Evolutionary conservation across 2,888 invertebrate species (phyloP).

Genomic region (Xylota segnis): DNA sequence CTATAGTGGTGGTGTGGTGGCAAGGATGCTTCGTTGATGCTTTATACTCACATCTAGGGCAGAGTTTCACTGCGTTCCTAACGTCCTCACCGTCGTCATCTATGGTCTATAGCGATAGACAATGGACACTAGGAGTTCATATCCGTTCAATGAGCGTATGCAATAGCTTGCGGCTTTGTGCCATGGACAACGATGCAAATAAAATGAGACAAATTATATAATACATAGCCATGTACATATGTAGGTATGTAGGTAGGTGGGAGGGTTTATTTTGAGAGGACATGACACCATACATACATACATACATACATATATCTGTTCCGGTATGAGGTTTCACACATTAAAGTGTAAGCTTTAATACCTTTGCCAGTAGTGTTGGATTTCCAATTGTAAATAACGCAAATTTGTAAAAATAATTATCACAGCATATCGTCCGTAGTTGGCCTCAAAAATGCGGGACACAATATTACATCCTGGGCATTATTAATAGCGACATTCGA

Average conservation of each 20-base stretch:
- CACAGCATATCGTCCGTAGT: conserved; percentile 16
- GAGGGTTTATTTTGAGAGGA: conserved; percentile 26
- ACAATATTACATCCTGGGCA: conserved; percentile 32
- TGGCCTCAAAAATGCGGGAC: conserved; percentile 6
- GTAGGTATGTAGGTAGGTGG: too few species aligned
- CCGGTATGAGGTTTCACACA: conserved; percentile 49
- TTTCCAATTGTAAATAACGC: conserved; percentile 28
- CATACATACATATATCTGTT: too few species aligned
- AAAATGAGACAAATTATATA: conserved; percentile 53
- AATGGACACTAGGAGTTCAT: conserved; percentile 49
- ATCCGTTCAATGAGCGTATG: conserved; percentile 60
- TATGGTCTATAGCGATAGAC: conserved; percentile 41
- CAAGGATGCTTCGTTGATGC: conserved; percentile 31
- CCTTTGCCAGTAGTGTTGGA: neutral
- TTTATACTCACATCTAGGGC: conserved; percentile 29
- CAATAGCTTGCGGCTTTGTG: conserved; percentile 54
- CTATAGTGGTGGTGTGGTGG: conserved; percentile 3
- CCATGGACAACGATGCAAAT: conserved; percentile 45
- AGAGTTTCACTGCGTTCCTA: conserved; percentile 32
- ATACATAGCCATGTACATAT: neutral
- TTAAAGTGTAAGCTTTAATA: conserved; percentile 39
- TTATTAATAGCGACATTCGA: conserved; percentile 44
- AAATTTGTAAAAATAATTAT: conserved; percentile 63
- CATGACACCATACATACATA: too few species aligned
- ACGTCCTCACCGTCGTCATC: conserved; percentile 13